Evolutionary conservation across 2,113 vertebrate species (phyloP).

Genomic region (Corvus cornix): DNA sequence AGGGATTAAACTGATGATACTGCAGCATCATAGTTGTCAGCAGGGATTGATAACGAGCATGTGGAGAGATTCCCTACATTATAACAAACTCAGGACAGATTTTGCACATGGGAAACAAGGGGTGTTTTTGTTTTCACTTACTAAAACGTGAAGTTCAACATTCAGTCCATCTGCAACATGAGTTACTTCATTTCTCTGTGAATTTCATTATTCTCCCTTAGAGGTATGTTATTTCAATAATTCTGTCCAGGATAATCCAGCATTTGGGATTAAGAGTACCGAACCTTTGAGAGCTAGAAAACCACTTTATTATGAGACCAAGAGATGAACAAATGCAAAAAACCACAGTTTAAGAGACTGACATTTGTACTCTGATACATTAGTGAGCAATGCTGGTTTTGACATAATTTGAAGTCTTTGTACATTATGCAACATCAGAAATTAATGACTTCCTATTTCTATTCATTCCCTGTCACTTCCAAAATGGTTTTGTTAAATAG

Average conservation of each 20-base stretch:
- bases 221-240: background rate
- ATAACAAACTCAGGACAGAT: background rate
- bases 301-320: background rate
- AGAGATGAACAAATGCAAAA: background rate
- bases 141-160: background rate
- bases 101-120: background rate
- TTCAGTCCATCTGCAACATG: background rate
- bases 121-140: background rate
- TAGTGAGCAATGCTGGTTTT: background rate
- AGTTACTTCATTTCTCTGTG: background rate
- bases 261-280: background rate
- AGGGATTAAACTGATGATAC: background rate
- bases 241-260: background rate
- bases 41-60: background rate
- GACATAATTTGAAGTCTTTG: background rate
- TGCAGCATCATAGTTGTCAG: background rate
- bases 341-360: background rate
- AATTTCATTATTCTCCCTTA: background rate
- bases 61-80: background rate
- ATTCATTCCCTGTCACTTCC: background rate
- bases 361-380: background rate
- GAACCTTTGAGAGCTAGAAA: conserved; percentile 1
- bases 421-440: background rate
- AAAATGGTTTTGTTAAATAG: background rate
- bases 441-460: background rate